These are phyloP conservation scores for Syngnathus acus DNA, from an alignment of 2,797 vertebrate species.

Conservation along the genomic window DNA sequence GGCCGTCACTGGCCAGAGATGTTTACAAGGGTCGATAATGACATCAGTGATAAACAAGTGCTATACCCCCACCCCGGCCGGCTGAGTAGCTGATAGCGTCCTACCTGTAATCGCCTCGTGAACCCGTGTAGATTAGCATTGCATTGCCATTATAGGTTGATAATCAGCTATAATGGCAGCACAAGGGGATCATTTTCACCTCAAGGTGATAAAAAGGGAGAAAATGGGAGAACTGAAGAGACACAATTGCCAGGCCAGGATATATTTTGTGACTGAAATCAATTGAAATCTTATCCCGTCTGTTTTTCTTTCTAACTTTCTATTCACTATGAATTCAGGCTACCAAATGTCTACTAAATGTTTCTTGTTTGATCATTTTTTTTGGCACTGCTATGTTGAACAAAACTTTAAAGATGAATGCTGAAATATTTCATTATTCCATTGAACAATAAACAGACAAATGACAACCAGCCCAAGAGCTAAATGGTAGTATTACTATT, in stretches of 20 bases:
- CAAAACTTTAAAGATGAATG: not conserved
- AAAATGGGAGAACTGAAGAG: slow-evolving; percentile 4
- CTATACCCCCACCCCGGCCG: not conserved
- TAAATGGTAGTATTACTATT: not conserved
- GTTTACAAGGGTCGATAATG: slow-evolving; percentile 56
- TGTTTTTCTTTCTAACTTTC: not conserved
- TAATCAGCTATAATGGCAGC: slow-evolving; percentile 21
- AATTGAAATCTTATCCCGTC: not conserved
- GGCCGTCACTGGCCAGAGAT: slow-evolving; percentile 34
- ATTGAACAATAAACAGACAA: not conserved
- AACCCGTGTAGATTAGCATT: slow-evolving; percentile 27
- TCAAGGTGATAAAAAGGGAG: slow-evolving; percentile 12
- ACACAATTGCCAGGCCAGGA: not conserved
- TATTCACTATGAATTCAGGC: not conserved
- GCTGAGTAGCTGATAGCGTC: slow-evolving; percentile 17
- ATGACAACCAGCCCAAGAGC: not conserved
- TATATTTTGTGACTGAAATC: not conserved
- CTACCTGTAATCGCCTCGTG: slow-evolving; percentile 34
- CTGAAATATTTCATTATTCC: not conserved
- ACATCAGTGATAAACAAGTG: slow-evolving; percentile 49
- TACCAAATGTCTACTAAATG: not conserved
- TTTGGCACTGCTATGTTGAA: not conserved
- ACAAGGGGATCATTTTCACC: slow-evolving; percentile 24
- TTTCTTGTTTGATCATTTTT: not conserved
- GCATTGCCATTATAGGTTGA: slow-evolving; percentile 28